Conservation (phyloP, 2,888 invertebrate species). For the Eilema griseolum region DNA sequence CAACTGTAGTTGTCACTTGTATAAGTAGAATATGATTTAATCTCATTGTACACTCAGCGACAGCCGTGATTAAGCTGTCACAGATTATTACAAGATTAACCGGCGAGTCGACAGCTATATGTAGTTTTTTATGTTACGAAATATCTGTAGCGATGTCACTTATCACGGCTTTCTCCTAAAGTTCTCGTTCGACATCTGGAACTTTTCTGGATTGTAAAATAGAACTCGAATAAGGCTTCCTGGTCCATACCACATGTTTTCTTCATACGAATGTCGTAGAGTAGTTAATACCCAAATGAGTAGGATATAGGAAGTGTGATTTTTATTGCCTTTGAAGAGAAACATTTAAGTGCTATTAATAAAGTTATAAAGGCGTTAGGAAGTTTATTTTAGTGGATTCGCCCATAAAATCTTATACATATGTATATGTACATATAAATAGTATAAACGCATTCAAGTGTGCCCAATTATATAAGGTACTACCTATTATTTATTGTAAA, state of each 20-base stretch:
- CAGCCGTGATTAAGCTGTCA: slow-evolving; percentile 11
- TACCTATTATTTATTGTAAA: too few relatives aligned
- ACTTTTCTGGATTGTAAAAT: slow-evolving; percentile 28
- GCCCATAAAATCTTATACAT: not conserved
- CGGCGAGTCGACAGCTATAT: slow-evolving; percentile 29
- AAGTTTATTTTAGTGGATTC: not conserved
- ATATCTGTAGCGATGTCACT: slow-evolving; percentile 50
- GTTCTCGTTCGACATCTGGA: slow-evolving; percentile 26
- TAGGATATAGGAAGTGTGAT: not conserved
- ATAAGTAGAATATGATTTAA: slow-evolving; percentile 1
- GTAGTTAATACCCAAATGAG: not conserved
- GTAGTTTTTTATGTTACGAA: slow-evolving; percentile 41
- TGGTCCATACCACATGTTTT: not conserved
- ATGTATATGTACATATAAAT: not conserved
- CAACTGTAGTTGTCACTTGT: not conserved
- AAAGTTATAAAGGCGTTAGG: not conserved
- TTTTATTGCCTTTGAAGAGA: not conserved
- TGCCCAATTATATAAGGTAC: too few relatives aligned
- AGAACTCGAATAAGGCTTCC: slow-evolving; percentile 20
- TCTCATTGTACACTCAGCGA: not conserved
- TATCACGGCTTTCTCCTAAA: slow-evolving; percentile 48
- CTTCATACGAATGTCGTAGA: not conserved
- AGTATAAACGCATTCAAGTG: too few relatives aligned
- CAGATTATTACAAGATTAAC: slow-evolving; percentile 30
- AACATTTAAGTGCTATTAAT: not conserved